Conservation (phyloP, 2,888 invertebrate species). For the Diaphora mendica region DNA sequence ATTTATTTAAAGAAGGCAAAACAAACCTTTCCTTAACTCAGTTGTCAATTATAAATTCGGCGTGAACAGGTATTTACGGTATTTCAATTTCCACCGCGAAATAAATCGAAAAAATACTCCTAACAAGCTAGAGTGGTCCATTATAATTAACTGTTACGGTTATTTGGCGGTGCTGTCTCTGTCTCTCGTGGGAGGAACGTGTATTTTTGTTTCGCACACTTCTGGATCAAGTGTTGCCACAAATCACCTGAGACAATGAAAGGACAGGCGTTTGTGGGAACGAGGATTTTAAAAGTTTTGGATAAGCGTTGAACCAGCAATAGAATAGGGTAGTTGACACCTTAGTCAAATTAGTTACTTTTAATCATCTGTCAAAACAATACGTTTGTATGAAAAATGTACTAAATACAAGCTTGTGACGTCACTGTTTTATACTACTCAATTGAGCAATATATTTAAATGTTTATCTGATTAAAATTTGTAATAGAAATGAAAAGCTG, state of each 20-base stretch:
- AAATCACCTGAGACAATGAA: conserved; percentile 79
- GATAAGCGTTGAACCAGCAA: conserved; percentile 29
- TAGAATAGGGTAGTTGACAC: no score
- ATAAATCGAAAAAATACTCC: conserved; percentile 67
- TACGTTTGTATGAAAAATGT: no score
- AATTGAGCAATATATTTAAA: no score
- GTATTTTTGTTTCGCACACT: conserved; percentile 51
- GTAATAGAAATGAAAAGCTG: no score
- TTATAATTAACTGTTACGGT: conserved; percentile 75
- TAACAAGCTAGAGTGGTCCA: conserved; percentile 71
- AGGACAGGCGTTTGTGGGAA: conserved; percentile 63
- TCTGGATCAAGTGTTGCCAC: conserved; percentile 60
- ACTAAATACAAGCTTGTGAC: no score
- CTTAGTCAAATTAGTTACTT: no score
- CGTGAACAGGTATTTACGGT: conserved; percentile 72
- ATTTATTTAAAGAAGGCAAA: conserved; percentile 36
- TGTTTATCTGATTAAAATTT: no score
- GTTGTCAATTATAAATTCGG: conserved; percentile 74
- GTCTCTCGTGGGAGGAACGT: conserved; percentile 36
- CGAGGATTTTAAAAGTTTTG: conserved; percentile 35
- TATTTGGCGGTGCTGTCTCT: conserved; percentile 52
- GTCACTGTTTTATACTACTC: no score
- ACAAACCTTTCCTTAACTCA: conserved; percentile 52
- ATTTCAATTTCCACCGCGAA: conserved; percentile 64
- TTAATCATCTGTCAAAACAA: no score